These are phyloP conservation scores for Teleiodes luculella DNA, from an alignment of 2,888 invertebrate species.

Conservation along the genomic window DNA sequence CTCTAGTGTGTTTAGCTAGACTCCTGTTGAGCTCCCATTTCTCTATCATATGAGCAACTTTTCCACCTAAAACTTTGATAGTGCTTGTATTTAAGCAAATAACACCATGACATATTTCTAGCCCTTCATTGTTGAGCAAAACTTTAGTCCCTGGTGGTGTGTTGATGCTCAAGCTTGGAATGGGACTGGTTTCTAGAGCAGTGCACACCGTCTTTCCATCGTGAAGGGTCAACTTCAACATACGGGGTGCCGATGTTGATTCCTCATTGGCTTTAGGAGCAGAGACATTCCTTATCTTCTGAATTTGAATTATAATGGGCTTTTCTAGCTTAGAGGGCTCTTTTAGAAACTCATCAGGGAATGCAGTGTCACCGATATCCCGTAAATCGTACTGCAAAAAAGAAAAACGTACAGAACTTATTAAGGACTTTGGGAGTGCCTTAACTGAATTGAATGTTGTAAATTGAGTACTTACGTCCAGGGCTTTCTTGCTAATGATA, in stretches of 20 bases:
- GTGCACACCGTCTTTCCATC: conserved; percentile 90
- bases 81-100: conserved; percentile 83
- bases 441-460: neutral
- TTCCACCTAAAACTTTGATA: conserved; percentile 88
- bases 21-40: conserved; percentile 90
- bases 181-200: conserved; percentile 86
- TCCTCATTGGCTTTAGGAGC: conserved; percentile 95
- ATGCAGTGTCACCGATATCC: conserved; percentile 87
- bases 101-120: conserved; percentile 83
- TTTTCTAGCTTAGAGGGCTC: conserved; percentile 72
- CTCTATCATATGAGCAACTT: conserved; percentile 88
- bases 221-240: conserved; percentile 90
- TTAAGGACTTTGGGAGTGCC: neutral
- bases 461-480: conserved; percentile 81
- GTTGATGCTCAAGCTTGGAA: conserved; percentile 85
- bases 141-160: conserved; percentile 95
- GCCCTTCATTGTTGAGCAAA: conserved; percentile 60
- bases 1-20: conserved; percentile 81
- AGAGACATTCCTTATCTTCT: conserved; percentile 91
- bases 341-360: conserved; percentile 83
- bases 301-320: conserved; percentile 90
- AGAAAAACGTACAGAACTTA: no score
- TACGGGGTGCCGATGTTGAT: conserved; percentile 87
- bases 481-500: conserved; percentile 81
- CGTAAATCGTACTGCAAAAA: conserved; percentile 86